Conservation (phyloP, 2,888 invertebrate species). For the Petrophora chlorosata region DNA sequence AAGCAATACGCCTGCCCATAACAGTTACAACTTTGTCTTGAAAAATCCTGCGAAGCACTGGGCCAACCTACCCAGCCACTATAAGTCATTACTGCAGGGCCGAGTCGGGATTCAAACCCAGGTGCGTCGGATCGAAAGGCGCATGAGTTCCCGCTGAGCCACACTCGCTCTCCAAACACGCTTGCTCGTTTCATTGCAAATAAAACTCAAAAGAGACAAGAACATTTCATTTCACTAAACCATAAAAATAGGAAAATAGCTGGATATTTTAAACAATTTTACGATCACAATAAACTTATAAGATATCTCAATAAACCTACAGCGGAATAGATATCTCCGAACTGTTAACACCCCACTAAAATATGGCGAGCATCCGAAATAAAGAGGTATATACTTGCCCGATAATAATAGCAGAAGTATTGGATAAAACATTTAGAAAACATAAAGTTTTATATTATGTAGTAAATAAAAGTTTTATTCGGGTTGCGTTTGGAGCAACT, state of each 20-base stretch:
- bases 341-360: slow-evolving; percentile 15
- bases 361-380: slow-evolving; percentile 9
- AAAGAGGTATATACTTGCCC: slow-evolving; percentile 9
- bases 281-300: slow-evolving; percentile 4
- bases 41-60: too few relatives aligned
- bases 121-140: too few relatives aligned
- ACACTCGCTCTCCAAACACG: too few relatives aligned
- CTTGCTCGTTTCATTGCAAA: too few relatives aligned
- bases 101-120: too few relatives aligned
- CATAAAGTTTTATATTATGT: slow-evolving; percentile 14
- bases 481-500: slow-evolving; percentile 1
- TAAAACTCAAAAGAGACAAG: too few relatives aligned
- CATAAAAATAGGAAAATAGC: neutral
- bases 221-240: neutral
- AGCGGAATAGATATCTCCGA: neutral
- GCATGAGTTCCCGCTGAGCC: too few relatives aligned
- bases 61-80: too few relatives aligned
- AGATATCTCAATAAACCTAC: slow-evolving; percentile 1
- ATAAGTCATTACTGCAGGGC: too few relatives aligned
- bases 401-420: slow-evolving; percentile 8
- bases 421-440: slow-evolving; percentile 13
- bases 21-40: too few relatives aligned
- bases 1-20: too few relatives aligned
- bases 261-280: slow-evolving; percentile 1
- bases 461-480: slow-evolving; percentile 22